Conservation (phyloP, 2,888 invertebrate species). For the Diaphora mendica region DNA sequence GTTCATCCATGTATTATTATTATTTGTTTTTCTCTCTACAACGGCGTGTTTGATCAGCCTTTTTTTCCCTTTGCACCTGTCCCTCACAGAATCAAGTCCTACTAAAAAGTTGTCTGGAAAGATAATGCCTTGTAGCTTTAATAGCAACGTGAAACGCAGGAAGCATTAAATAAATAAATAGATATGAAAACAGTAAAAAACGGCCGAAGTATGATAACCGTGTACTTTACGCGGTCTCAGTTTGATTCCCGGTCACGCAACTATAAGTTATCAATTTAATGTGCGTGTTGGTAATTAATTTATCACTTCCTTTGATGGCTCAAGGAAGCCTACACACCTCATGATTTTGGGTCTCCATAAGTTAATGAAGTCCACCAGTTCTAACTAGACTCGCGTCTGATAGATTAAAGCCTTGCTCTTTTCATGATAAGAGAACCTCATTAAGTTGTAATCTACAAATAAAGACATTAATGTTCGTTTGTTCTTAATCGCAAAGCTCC, state of each 20-base stretch:
- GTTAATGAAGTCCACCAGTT: neutral
- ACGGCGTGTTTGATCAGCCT: neutral
- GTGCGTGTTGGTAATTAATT: conserved; percentile 1
- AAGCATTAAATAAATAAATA: neutral
- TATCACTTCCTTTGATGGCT: neutral
- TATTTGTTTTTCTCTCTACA: neutral
- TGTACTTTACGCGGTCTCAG: neutral
- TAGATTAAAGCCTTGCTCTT: neutral
- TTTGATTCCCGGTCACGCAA: neutral
- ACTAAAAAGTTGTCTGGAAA: neutral
- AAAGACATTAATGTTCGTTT: neutral
- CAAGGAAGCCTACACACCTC: neutral
- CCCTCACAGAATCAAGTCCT: neutral
- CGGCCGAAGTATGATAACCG: neutral
- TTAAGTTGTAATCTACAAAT: neutral
- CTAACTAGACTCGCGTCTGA: neutral
- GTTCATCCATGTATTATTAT: neutral
- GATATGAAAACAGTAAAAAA: neutral
- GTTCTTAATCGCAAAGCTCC: neutral
- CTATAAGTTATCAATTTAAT: neutral
- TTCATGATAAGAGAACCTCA: neutral
- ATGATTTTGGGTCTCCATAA: neutral
- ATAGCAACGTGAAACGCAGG: neutral
- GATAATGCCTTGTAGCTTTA: neutral
- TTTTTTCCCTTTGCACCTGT: neutral